A percentile compares a stretch with the other conserved stretches of the same genome.
Evolutionary conservation across 2,113 vertebrate genomes (phyloP).

Genomic region (Ibidorhyncha struthersii): DNA sequence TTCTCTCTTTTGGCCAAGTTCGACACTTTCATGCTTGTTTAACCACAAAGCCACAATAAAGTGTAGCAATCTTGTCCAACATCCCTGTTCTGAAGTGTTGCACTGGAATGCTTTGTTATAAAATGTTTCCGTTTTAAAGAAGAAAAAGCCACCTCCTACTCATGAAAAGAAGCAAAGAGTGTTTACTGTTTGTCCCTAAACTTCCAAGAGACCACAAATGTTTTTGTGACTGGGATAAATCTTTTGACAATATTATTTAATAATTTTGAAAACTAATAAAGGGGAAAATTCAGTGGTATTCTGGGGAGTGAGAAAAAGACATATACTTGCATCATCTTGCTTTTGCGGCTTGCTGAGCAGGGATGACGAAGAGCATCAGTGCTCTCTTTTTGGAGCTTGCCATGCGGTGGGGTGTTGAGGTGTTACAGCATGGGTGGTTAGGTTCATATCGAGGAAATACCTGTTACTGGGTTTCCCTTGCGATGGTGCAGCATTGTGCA

Average conservation of each 20-base stretch:
- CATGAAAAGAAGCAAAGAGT: neutral
- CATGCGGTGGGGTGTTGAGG: fast-evolving
- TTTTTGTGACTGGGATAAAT: neutral
- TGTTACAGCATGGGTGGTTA: neutral
- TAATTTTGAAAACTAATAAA: neutral
- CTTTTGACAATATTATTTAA: neutral
- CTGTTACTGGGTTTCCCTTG: neutral
- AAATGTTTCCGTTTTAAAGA: neutral
- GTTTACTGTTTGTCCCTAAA: neutral
- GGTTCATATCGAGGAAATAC: neutral
- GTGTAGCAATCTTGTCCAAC: slow-evolving; percentile 7
- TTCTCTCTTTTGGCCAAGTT: slow-evolving; percentile 14
- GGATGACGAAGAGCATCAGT: fast-evolving
- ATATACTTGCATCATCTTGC: neutral
- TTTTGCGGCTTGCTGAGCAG: neutral
- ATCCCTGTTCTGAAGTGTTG: neutral
- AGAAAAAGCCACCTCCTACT: neutral
- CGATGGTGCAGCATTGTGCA: neutral
- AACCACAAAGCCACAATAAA: slow-evolving; percentile 58
- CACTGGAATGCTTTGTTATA: slow-evolving; percentile 17
- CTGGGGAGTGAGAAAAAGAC: neutral
- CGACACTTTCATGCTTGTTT: slow-evolving; percentile 1
- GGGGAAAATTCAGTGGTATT: neutral
- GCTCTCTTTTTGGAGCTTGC: neutral
- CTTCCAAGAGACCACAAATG: neutral